A percentile compares a stretch with the other conserved stretches of the same genome.
phyloP scores from a whole-genome alignment of 2,888 invertebrate genomes.

The Cyclophora punctaria region DNA sequence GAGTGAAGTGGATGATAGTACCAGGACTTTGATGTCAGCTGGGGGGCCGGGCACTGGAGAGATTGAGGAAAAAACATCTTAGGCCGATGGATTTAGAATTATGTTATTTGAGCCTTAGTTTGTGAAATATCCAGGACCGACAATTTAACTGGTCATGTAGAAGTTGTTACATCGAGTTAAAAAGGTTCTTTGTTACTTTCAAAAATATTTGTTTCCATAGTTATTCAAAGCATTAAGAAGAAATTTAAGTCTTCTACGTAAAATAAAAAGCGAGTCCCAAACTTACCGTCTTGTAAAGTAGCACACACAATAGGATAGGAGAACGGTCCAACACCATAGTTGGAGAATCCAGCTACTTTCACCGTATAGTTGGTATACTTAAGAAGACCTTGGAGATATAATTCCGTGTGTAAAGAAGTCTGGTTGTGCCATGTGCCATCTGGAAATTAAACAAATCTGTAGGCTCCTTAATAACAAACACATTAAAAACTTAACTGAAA shows the following conservation, averaged over 20 bases:
- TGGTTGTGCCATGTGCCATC: slow-evolving; percentile 63
- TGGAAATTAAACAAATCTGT: slow-evolving; percentile 15
- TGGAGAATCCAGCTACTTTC: slow-evolving; percentile 87
- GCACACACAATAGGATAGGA: slow-evolving; percentile 85
- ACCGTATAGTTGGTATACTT: slow-evolving; percentile 92
- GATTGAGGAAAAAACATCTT: background rate
- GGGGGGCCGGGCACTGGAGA: slow-evolving; percentile 86
- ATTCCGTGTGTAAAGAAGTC: slow-evolving; percentile 82
- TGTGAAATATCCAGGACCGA: no score
- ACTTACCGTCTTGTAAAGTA: slow-evolving; percentile 88
- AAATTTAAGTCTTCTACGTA: no score
- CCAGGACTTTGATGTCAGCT: slow-evolving; percentile 86
- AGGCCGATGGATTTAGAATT: no score
- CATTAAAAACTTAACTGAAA: no score
- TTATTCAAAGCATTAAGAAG: slow-evolving; percentile 9
- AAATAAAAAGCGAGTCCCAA: no score
- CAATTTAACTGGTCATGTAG: no score
- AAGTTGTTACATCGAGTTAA: no score
- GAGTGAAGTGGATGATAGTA: slow-evolving; percentile 85
- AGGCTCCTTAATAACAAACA: no score
- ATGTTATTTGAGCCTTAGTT: no score
- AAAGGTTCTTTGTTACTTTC: no score
- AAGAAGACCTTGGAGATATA: slow-evolving; percentile 83
- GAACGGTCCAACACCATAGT: slow-evolving; percentile 86
- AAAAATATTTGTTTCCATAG: no score